These are phyloP conservation scores for Hermaeophaga mercurialis DNA, from an alignment of 2,888 invertebrate species.

Conservation along the genomic window DNA sequence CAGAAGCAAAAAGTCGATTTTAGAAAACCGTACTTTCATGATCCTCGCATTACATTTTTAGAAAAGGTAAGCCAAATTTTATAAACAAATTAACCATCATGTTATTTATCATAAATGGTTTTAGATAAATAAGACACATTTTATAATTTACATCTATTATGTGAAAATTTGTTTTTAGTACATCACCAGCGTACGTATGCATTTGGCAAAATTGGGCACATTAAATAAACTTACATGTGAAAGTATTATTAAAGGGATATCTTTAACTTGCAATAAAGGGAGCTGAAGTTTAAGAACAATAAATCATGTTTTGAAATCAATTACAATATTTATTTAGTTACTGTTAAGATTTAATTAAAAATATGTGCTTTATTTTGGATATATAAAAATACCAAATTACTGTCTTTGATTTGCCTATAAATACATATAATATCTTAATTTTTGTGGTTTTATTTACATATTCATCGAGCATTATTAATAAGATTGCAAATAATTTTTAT, in stretches of 20 bases:
- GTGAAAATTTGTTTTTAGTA: slow-evolving; percentile 55
- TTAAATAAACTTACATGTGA: slow-evolving; percentile 52
- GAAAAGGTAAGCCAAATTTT: slow-evolving; percentile 31
- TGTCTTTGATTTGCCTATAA: too few species aligned
- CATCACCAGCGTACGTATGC: slow-evolving; percentile 62
- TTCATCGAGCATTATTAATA: too few species aligned
- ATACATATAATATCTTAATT: too few species aligned
- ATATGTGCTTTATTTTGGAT: too few species aligned
- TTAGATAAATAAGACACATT: too few species aligned
- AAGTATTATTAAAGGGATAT: slow-evolving; percentile 47
- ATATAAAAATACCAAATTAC: too few species aligned
- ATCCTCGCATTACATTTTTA: slow-evolving; percentile 60
- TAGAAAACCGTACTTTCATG: slow-evolving; percentile 59
- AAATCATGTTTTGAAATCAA: too few species aligned
- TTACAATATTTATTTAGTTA: background rate
- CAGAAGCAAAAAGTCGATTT: slow-evolving; percentile 53
- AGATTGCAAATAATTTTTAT: too few species aligned
- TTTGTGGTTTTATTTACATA: too few species aligned
- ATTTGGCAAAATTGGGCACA: slow-evolving; percentile 56
- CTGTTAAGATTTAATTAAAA: too few species aligned
- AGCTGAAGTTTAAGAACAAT: slow-evolving; percentile 7
- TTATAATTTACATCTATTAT: background rate
- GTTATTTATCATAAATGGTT: too few species aligned
- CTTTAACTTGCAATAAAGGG: slow-evolving; percentile 23
- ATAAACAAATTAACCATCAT: too few species aligned